Conservation (phyloP, 2,797 vertebrate species). For the Uromys caudimaculatus region DNA sequence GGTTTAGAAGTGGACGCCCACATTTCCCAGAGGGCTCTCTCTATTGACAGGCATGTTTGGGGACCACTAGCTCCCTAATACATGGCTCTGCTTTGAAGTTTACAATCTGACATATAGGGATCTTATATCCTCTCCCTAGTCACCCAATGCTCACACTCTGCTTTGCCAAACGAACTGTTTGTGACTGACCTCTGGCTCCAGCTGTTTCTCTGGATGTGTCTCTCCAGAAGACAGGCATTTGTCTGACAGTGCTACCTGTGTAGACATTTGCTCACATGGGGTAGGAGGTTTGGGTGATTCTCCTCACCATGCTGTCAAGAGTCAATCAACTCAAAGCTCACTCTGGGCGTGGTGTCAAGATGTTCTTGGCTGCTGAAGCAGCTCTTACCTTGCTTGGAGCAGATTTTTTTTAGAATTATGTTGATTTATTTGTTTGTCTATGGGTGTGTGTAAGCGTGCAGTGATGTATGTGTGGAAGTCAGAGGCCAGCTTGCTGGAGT, state of each 20-base stretch:
- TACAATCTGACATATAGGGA: background rate
- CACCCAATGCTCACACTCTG: accelerated
- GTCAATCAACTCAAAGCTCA: background rate
- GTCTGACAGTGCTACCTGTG: accelerated
- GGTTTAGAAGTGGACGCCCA: background rate
- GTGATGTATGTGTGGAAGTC: background rate
- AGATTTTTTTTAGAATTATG: background rate
- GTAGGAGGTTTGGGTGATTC: accelerated
- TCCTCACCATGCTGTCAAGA: accelerated
- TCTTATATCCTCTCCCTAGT: background rate
- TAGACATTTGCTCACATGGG: accelerated
- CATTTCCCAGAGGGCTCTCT: background rate
- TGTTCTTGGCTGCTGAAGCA: accelerated
- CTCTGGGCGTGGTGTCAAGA: background rate
- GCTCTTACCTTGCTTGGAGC: background rate
- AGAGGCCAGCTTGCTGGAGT: background rate
- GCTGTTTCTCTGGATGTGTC: background rate
- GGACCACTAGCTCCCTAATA: no score
- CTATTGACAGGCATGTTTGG: background rate
- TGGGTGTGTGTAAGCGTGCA: background rate
- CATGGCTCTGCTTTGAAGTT: accelerated
- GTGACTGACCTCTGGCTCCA: background rate
- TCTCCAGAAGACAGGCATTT: background rate
- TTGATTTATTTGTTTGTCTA: background rate
- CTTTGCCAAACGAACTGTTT: background rate